These are phyloP conservation scores for Hydrochoerus hydrochaeris DNA, from an alignment of 2,113 vertebrate species.

Conservation along the genomic window DNA sequence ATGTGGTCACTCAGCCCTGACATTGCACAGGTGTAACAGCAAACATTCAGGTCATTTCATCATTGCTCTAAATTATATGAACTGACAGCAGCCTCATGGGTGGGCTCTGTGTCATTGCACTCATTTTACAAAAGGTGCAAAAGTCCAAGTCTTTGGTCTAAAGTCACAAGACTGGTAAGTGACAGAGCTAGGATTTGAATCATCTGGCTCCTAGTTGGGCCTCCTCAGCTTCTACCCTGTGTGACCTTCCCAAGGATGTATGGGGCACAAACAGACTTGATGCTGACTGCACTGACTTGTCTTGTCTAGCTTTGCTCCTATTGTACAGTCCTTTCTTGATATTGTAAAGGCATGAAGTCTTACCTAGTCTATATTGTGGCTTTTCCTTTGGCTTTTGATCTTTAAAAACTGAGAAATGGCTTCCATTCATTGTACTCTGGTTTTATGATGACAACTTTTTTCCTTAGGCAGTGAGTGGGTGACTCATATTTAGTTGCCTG, in stretches of 20 bases:
- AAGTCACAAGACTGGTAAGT: neutral
- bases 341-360: neutral
- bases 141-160: neutral
- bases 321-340: neutral
- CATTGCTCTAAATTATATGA: neutral
- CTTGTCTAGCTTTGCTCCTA: neutral
- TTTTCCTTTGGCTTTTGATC: constrained; percentile 50
- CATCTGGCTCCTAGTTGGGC: too few relatives aligned
- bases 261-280: neutral
- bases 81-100: neutral
- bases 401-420: neutral
- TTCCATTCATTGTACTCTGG: constrained; percentile 29
- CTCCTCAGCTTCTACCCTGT: too few relatives aligned
- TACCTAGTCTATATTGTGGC: neutral
- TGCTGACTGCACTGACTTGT: too few relatives aligned
- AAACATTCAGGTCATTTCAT: neutral
- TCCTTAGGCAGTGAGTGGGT: neutral
- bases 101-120: neutral
- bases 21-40: neutral
- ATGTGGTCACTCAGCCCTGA: neutral
- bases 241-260: neutral
- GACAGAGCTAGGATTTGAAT: neutral
- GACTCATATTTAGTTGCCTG: constrained; percentile 42
- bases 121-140: neutral
- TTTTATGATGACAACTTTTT: neutral